Evolutionary conservation across 2,797 vertebrate species (phyloP), one percentile per base, ranked within the genome.

Genomic region (Spheniscus humboldti): DNA sequence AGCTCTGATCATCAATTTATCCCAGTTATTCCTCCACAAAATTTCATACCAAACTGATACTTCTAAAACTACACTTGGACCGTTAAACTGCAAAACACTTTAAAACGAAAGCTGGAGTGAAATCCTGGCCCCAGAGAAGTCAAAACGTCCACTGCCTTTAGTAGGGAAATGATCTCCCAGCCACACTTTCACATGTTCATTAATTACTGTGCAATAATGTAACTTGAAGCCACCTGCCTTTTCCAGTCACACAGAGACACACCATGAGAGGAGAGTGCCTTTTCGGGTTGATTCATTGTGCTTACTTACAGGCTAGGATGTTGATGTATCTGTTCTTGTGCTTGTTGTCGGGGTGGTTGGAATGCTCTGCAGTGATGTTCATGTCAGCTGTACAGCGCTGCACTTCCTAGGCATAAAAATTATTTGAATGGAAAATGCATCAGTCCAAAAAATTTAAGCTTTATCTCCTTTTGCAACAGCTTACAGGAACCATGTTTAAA

Each of bases 251-350:
- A 35, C 10, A 53, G 25, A 62, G n/a, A n/a, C 48, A 47, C 10
- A 3, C 31, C 14, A 48, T 18, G 56, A 56, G 52, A 89, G 33
- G 10, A 87, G 11, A 73, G 25, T 17, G 55, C 27, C 47, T 55
- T 75, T 74, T n/a, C 4, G 27, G 35, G 53, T 10, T 43, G 59
- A 59, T 78, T 45, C 52, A 16, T 2, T 20, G 24, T n/a, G 71
- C 67, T 86, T 86, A 96, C 99, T 99, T 98, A 99, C 99, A 99
- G 97, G 99, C 99, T 96, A 99, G 98, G 92, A 99, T 99, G 98
- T 99, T 99, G 98, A 99, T 99, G 98, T 99, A 99, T 99, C 99
- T 98, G 99, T 99, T 99, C 98, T 99, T 99, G 98, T 99, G 99
- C 99, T 99, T 99, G 99, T 99, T 99, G 97, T 99, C 99, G 3